Conservation (phyloP, 2,797 vertebrate species). For the Coracias cyanogaster region DNA sequence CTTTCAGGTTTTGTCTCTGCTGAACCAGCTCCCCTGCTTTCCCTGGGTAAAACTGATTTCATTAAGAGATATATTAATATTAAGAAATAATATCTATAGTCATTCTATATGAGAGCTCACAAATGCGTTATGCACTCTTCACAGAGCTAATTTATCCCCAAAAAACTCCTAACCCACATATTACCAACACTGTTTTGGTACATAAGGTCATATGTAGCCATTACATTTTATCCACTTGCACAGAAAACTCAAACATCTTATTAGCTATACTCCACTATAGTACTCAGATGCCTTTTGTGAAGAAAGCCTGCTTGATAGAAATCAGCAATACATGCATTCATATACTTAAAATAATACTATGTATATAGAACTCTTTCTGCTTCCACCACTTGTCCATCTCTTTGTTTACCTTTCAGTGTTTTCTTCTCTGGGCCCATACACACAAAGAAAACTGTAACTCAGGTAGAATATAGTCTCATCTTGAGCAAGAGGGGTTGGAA, state of each 20-base stretch:
- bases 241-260: background rate
- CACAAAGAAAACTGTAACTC: background rate
- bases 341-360: background rate
- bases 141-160: background rate
- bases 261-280: background rate
- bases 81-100: background rate
- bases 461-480: background rate
- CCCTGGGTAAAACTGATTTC: background rate
- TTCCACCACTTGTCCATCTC: background rate
- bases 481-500: background rate
- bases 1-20: background rate
- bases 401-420: background rate
- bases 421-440: background rate
- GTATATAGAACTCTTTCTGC: background rate
- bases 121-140: background rate
- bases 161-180: background rate
- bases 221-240: background rate
- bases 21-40: background rate
- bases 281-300: background rate
- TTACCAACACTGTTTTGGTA: background rate
- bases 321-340: fast-evolving
- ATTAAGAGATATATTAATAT: background rate
- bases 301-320: background rate
- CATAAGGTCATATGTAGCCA: background rate
- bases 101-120: fast-evolving